Evolutionary conservation across 2,113 vertebrate genomes (phyloP).

Genomic region (Cynoglossus semilaevis): DNA sequence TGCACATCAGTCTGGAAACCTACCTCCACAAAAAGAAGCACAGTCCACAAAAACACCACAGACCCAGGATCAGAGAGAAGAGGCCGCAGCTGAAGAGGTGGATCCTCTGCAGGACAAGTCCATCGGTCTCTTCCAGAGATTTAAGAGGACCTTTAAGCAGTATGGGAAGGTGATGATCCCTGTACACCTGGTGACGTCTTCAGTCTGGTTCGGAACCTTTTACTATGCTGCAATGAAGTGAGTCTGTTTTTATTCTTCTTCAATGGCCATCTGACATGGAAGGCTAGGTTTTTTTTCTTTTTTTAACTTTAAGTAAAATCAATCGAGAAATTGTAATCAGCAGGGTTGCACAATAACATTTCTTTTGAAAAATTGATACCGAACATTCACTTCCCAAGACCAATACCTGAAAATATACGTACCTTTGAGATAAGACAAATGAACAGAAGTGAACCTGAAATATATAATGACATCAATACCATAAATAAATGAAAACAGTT

Average conservation of each 20-base stretch:
- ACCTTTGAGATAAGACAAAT: too few species aligned
- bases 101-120: constrained; percentile 95
- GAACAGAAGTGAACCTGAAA: too few species aligned
- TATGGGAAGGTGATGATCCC: constrained; percentile 98
- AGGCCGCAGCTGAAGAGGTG: constrained; percentile 46
- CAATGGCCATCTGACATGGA: too few species aligned
- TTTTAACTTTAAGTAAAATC: too few species aligned
- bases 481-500: too few species aligned
- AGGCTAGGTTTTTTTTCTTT: too few species aligned
- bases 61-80: constrained; percentile 10
- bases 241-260: constrained; percentile 54
- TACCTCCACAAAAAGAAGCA: constrained; percentile 1
- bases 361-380: too few species aligned
- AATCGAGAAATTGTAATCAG: too few species aligned
- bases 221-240: constrained; percentile 97
- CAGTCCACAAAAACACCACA: constrained; percentile 14
- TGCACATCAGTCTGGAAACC: constrained; percentile 53
- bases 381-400: too few species aligned
- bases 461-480: too few species aligned
- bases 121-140: constrained; percentile 87
- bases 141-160: constrained; percentile 95
- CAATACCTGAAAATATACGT: too few species aligned
- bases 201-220: constrained; percentile 92
- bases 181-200: constrained; percentile 90
- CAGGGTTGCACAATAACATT: too few species aligned